These are phyloP conservation scores for Melanotaenia boesemani DNA, from an alignment of 2,797 vertebrate species.

Conservation along the genomic window DNA sequence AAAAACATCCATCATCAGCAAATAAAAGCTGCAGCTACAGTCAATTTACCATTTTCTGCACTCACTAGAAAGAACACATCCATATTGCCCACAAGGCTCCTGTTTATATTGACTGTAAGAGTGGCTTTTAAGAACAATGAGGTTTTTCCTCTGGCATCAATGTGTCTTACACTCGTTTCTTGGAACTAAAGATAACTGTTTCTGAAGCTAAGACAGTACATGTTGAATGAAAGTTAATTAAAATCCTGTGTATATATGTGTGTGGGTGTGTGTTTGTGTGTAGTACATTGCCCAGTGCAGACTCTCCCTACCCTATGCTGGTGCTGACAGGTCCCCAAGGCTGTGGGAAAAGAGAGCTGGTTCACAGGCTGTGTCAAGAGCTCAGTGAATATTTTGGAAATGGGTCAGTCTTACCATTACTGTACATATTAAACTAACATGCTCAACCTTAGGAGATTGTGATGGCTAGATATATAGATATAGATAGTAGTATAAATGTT, in stretches of 20 bases:
- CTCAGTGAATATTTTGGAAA: slow-evolving; percentile 89
- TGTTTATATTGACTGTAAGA: slow-evolving; percentile 47
- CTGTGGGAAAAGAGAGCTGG: slow-evolving; percentile 90
- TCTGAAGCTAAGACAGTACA: slow-evolving; percentile 2
- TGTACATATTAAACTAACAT: neutral
- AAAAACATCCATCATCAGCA: slow-evolving; percentile 69
- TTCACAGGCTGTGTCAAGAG: slow-evolving; percentile 89
- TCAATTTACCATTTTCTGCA: slow-evolving; percentile 55
- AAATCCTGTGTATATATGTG: slow-evolving; percentile 14
- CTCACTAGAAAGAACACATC: slow-evolving; percentile 52
- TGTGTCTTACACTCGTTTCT: slow-evolving; percentile 27
- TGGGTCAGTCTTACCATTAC: slow-evolving; percentile 81
- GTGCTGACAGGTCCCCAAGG: slow-evolving; percentile 89
- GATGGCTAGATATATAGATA: neutral
- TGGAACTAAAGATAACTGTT: neutral
- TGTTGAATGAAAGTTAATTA: slow-evolving; percentile 21
- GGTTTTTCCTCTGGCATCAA: slow-evolving; percentile 22
- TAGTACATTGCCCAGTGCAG: slow-evolving; percentile 88
- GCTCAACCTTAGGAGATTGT: neutral
- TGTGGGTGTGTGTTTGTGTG: slow-evolving; percentile 63
- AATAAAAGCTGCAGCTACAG: slow-evolving; percentile 62
- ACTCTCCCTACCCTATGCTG: slow-evolving; percentile 91
- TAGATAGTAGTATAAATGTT: neutral
- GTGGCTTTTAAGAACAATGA: slow-evolving; percentile 26
- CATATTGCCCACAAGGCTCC: slow-evolving; percentile 43